phyloP scores from a whole-genome alignment of 92 coral and sea anemone genomes.

The Actinernus sp. region DNA sequence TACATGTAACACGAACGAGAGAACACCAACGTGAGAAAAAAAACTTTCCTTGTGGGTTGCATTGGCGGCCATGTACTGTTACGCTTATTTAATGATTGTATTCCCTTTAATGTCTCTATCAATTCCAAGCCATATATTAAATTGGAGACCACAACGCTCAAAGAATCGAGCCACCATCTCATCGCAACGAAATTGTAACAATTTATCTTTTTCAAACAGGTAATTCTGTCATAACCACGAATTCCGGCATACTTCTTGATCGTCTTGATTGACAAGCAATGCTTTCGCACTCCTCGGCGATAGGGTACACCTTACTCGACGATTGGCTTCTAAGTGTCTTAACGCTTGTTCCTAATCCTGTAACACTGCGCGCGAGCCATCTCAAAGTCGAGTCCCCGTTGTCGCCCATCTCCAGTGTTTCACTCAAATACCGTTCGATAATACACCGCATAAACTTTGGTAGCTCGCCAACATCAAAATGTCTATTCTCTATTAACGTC shows the following conservation, averaged over 20 bases:
- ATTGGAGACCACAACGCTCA: too few relatives aligned
- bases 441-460: constrained; percentile 74
- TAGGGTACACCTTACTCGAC: constrained; percentile 79
- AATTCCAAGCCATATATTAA: too few relatives aligned
- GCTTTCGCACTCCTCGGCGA: constrained; percentile 24
- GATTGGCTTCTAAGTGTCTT: constrained; percentile 75
- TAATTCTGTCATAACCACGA: constrained; percentile 71
- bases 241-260: constrained; percentile 87
- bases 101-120: too few relatives aligned
- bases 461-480: constrained; percentile 54
- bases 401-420: constrained; percentile 29
- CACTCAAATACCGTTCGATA: constrained; percentile 70
- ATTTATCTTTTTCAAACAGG: too few relatives aligned
- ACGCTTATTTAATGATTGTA: too few relatives aligned
- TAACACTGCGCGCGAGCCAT: constrained; percentile 80
- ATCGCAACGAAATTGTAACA: too few relatives aligned
- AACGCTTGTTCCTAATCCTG: constrained; percentile 57
- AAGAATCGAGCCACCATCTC: too few relatives aligned
- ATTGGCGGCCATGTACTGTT: too few relatives aligned
- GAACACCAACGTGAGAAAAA: too few relatives aligned
- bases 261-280: constrained; percentile 35
- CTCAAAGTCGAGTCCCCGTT: constrained; percentile 50
- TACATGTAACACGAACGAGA: too few relatives aligned
- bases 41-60: too few relatives aligned
- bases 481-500: constrained; percentile 59